Conservation (phyloP, 2,113 vertebrate species). For the Microcebus lehilahytsara region DNA sequence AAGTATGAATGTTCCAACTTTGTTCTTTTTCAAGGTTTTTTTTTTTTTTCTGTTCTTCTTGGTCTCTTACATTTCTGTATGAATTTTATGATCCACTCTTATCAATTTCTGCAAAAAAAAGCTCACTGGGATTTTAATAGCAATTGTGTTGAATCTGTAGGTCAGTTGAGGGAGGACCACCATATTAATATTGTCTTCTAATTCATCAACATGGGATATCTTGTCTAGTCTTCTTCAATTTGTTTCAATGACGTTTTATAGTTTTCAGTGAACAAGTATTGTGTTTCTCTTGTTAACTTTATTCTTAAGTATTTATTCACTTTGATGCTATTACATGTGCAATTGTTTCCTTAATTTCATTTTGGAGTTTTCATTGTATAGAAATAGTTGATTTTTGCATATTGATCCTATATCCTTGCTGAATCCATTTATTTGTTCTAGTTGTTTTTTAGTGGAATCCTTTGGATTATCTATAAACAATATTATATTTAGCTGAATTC, state of each 20-base stretch:
- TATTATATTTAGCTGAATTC: background rate
- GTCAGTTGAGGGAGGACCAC: background rate
- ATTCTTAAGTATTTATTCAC: background rate
- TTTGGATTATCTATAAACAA: background rate
- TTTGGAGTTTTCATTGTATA: background rate
- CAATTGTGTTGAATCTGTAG: background rate
- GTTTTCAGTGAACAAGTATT: background rate
- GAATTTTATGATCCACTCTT: background rate
- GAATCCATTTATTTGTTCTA: background rate
- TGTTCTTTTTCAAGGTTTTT: background rate
- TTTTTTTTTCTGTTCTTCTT: background rate
- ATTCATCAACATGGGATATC: background rate
- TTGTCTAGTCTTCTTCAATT: background rate
- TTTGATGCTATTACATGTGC: background rate
- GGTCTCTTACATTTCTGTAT: background rate
- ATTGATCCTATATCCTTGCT: background rate
- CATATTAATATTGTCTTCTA: background rate
- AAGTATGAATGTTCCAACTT: background rate
- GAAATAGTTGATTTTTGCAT: background rate
- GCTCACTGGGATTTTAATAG: background rate
- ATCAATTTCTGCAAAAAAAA: background rate
- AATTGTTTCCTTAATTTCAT: background rate
- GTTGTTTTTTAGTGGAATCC: background rate
- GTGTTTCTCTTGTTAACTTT: background rate
- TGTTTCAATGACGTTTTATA: background rate